Percentiles rank a stretch among this genome's conserved stretches.
Conservation (phyloP, 2,888 invertebrate species). For the Arenicola marina region DNA sequence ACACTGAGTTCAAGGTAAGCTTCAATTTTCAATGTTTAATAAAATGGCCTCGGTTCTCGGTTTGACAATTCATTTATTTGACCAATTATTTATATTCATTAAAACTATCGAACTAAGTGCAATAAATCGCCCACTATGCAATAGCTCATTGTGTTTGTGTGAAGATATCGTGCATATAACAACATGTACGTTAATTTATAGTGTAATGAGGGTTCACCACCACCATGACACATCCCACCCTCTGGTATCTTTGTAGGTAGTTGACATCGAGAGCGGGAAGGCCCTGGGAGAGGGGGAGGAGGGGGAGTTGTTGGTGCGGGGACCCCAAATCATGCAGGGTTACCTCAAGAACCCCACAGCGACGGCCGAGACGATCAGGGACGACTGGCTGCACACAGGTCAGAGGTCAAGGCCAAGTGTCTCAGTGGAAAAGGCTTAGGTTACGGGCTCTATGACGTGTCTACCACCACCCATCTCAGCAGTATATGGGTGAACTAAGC, state of each 20-base stretch:
- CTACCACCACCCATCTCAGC: no score
- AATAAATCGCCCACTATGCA: no score
- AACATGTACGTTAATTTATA: background rate
- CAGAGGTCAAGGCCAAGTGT: no score
- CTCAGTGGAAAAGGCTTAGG: no score
- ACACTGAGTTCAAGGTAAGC: conserved; percentile 18
- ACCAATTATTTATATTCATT: background rate
- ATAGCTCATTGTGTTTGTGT: background rate
- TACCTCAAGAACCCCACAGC: conserved; percentile 76
- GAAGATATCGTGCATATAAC: background rate
- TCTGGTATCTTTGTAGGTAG: conserved; percentile 14
- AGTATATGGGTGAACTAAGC: no score
- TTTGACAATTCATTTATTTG: background rate
- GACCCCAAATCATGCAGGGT: conserved; percentile 78
- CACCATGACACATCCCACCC: no score
- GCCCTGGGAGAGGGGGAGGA: conserved; percentile 5
- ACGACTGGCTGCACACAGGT: conserved; percentile 79
- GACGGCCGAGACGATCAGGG: conserved; percentile 70
- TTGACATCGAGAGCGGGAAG: conserved; percentile 14
- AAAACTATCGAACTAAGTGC: no score
- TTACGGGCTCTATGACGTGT: no score
- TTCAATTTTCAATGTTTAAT: background rate
- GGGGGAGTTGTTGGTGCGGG: conserved; percentile 66
- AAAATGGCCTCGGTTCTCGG: background rate
- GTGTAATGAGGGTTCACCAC: background rate